phyloP scores from a whole-genome alignment of 2,113 vertebrate genomes.

The Poeciliopsis retropinna region DNA sequence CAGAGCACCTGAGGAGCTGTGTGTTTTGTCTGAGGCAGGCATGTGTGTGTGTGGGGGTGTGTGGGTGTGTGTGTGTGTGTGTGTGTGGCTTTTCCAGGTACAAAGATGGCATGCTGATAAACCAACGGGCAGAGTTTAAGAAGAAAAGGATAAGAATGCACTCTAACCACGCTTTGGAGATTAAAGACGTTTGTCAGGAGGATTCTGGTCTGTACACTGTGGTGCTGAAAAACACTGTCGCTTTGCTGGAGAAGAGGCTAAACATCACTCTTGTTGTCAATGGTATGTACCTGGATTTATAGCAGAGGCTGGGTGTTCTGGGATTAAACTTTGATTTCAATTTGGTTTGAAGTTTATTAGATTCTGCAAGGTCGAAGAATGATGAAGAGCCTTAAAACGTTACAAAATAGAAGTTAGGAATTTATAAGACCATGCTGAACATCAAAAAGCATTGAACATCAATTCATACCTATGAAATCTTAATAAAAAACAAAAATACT shows the following conservation, averaged over 20 bases:
- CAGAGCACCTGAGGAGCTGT: neutral
- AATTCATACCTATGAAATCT: neutral
- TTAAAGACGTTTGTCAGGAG: conserved; percentile 89
- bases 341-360: neutral
- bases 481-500: neutral
- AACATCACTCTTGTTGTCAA: conserved; percentile 90
- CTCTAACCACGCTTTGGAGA: conserved; percentile 86
- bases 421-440: too few species aligned
- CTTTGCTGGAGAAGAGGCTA: conserved; percentile 83
- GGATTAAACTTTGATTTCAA: neutral
- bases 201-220: conserved; percentile 87
- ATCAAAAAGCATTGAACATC: neutral
- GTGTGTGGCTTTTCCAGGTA: conserved; percentile 80
- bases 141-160: conserved; percentile 81
- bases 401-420: neutral
- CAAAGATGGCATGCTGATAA: conserved; percentile 89
- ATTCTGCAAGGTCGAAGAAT: neutral
- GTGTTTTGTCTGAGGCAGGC: conserved; percentile 1
- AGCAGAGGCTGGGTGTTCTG: neutral
- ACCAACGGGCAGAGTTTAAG: conserved; percentile 77
- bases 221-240: conserved; percentile 84
- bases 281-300: conserved; percentile 76
- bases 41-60: neutral
- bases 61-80: conserved; percentile 5
- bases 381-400: neutral